phyloP scores from a whole-genome alignment of 2,113 vertebrate genomes.

The Hippolais icterina region DNA sequence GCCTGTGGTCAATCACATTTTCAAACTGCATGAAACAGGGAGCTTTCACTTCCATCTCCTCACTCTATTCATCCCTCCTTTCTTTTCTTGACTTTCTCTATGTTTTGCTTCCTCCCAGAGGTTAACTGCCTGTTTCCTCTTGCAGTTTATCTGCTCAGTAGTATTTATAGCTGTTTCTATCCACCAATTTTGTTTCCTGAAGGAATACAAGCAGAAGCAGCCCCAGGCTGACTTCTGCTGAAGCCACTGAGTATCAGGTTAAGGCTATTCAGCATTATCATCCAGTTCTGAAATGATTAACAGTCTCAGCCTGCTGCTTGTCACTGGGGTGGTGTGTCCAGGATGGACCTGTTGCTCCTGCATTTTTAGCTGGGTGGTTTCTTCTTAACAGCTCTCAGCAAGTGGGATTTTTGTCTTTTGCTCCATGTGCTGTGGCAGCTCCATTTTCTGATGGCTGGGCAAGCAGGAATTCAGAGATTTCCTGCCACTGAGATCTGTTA shows the following conservation, averaged over 20 bases:
- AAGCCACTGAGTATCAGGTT: background rate
- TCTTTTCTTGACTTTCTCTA: background rate
- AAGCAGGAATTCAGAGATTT: background rate
- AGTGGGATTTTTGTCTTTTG: background rate
- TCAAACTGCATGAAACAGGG: background rate
- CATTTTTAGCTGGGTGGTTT: background rate
- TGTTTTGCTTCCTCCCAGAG: background rate
- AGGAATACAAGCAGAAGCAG: background rate
- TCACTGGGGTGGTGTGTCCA: background rate
- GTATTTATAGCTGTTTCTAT: background rate
- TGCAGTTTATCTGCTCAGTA: background rate
- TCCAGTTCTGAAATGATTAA: background rate
- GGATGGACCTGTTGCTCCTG: background rate
- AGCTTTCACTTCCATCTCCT: background rate
- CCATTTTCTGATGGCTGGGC: background rate
- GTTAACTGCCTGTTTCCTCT: background rate
- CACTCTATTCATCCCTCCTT: background rate
- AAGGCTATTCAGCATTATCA: background rate
- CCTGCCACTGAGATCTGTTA: background rate
- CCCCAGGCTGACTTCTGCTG: background rate
- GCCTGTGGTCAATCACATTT: background rate
- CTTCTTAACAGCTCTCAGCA: background rate
- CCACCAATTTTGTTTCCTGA: background rate
- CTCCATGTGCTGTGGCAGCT: background rate
- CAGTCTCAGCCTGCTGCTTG: background rate